Evolutionary conservation across 2,113 vertebrate species (phyloP).

Genomic region (Oncorhynchus keta): DNA sequence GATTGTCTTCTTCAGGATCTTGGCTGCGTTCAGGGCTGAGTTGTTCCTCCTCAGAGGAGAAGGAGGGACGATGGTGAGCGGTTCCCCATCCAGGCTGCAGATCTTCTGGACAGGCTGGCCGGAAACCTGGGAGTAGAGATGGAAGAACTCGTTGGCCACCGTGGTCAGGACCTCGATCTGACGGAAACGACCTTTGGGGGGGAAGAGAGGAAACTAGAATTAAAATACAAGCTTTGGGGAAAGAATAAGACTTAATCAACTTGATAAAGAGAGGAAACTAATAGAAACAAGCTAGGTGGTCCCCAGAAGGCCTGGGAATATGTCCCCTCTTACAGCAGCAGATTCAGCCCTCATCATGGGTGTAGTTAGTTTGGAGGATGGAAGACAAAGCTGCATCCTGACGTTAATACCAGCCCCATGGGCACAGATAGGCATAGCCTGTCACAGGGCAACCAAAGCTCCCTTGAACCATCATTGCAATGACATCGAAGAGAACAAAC

Average conservation of each 20-base stretch:
- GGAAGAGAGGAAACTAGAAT: background rate
- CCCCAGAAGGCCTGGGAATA: background rate
- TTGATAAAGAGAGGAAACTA: background rate
- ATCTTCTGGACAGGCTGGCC: slow-evolving; percentile 88
- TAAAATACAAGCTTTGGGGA: slow-evolving; percentile 36
- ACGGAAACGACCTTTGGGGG: slow-evolving; percentile 89
- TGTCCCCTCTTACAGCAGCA: background rate
- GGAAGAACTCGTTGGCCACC: slow-evolving; percentile 95
- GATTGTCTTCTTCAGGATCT: slow-evolving; percentile 84
- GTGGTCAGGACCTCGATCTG: slow-evolving; percentile 96
- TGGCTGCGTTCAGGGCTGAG: slow-evolving; percentile 78
- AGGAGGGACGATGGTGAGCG: slow-evolving; percentile 46
- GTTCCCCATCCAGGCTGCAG: slow-evolving; percentile 70
- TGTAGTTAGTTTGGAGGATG: background rate
- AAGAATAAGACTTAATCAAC: background rate
- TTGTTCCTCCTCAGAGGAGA: slow-evolving; percentile 69
- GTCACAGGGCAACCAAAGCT: too few relatives aligned
- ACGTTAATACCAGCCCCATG: too few relatives aligned
- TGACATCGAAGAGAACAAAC: too few relatives aligned
- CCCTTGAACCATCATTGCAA: too few relatives aligned
- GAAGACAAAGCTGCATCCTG: background rate
- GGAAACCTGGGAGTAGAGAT: slow-evolving; percentile 95
- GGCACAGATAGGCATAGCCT: too few relatives aligned
- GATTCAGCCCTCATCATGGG: background rate
- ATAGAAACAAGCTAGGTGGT: background rate